Conservation (phyloP, 23 tunicate genomes). For the Ciona savignyi region DNA sequence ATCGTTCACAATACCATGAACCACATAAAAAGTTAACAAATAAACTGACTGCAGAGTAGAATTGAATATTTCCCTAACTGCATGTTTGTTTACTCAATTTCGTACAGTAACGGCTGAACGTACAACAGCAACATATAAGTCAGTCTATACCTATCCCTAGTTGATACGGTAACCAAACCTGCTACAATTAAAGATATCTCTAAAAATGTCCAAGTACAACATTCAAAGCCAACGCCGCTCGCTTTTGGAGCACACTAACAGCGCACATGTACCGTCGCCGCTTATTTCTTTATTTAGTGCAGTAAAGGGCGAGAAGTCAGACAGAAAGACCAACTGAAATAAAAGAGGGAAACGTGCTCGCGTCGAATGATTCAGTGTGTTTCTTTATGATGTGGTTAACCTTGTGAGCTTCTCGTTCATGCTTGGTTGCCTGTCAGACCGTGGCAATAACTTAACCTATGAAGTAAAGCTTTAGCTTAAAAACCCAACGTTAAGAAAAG, state of each 20-base stretch:
- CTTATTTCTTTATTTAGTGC: neutral
- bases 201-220: neutral
- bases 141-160: neutral
- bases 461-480: no score
- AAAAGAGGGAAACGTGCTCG: neutral
- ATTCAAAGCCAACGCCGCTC: slow-evolving; percentile 2
- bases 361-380: neutral
- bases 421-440: neutral
- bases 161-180: neutral
- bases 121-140: no score
- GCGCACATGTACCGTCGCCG: neutral
- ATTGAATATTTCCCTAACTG: neutral
- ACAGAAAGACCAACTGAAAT: neutral
- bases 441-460: no score
- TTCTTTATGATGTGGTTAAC: slow-evolving; percentile 1
- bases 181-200: neutral
- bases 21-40: no score
- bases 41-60: neutral
- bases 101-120: no score
- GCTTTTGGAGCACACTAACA: neutral
- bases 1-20: no score
- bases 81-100: neutral
- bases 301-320: neutral
- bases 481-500: no score
- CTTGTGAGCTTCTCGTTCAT: neutral